Conservation (phyloP, 2,113 vertebrate genomes). For the Takifugu bimaculatus region DNA sequence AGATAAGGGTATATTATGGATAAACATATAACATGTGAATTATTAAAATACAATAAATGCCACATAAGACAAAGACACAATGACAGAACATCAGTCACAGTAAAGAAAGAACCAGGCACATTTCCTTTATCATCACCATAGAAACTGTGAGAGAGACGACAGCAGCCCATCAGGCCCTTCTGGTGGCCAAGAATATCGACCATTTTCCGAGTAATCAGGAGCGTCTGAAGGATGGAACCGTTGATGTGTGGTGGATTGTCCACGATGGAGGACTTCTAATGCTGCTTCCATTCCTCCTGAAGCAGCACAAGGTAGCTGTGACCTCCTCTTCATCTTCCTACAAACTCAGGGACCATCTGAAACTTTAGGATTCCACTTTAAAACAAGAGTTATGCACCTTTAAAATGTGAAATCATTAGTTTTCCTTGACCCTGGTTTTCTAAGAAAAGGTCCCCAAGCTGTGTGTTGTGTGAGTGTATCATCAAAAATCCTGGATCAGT, state of each 20-base stretch:
- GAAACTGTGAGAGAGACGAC: slow-evolving; percentile 92
- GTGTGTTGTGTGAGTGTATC: too few relatives aligned
- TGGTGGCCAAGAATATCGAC: slow-evolving; percentile 94
- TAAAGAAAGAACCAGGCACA: too few relatives aligned
- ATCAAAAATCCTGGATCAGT: too few relatives aligned
- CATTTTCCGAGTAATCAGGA: slow-evolving; percentile 85
- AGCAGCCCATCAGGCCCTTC: slow-evolving; percentile 85
- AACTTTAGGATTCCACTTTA: too few relatives aligned
- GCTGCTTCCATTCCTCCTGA: slow-evolving; percentile 90
- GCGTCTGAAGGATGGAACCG: slow-evolving; percentile 81
- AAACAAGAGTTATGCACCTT: too few relatives aligned
- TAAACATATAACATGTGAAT: too few relatives aligned
- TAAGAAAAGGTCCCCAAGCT: too few relatives aligned
- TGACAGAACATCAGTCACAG: too few relatives aligned
- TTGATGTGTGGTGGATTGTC: slow-evolving; percentile 97
- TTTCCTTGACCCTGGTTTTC: too few relatives aligned
- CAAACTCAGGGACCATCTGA: not conserved
- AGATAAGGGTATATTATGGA: not conserved
- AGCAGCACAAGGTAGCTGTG: slow-evolving; percentile 87
- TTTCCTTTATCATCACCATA: slow-evolving; percentile 46
- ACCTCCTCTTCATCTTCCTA: not conserved
- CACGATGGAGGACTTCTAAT: slow-evolving; percentile 95
- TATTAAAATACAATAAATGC: not conserved
- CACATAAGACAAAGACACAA: not conserved
- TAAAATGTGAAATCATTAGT: too few relatives aligned